Evolutionary conservation across 2,797 vertebrate genomes (phyloP), one percentile per base, ranked within the genome.

Genomic region (Apogon talboti): DNA sequence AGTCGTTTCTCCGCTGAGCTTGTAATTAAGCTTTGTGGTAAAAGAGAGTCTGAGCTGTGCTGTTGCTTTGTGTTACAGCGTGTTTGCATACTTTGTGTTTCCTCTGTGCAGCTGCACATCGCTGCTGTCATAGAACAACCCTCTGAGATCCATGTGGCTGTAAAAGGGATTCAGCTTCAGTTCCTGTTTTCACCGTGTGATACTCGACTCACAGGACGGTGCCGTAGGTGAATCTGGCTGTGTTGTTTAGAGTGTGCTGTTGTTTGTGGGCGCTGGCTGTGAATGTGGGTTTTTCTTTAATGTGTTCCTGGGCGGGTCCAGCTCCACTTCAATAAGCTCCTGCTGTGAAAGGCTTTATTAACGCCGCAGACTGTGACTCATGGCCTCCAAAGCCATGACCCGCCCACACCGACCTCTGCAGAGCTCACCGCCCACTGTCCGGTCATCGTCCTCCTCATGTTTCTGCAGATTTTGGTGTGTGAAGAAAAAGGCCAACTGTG

Each of bases 291-390:
- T 53, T 51, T 56, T 50, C n/a, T n/a, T 71, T 37, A 1, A 15
- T 13, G 46, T 81, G 74, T 81, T 68, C 61, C 71, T 80, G 71
- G 79, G 82, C 56, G 85, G 71, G 70, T 88, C 79, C 50, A 24
- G 35, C 66, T 66, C 4, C 3, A 80, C 84, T 84, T 86, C 76
- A 87, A 87, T 2, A 88, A 61, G 0, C 49, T 85, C 75, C 74
- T 56, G 56, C 81, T 88, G 79, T 74, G 79, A 83, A 56, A 74
- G 52, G 54, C 61, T 84, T 78, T 74, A 67, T 82, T 85, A 77
- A 71, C 14, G 1, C 70, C 43, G 43, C 67, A 80, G 73, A 47
- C 51, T 51, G 2, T 86, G 82, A 87, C 67, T 83, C 82, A 79
- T 66, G 83, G 46, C 74, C 75, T 66, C 67, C 70, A 59, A 66